A percentile compares a stretch with the other conserved stretches of the same genome.
phyloP scores from a whole-genome alignment of 1,140 invertebrate genomes.

The Plutomurus gul region DNA sequence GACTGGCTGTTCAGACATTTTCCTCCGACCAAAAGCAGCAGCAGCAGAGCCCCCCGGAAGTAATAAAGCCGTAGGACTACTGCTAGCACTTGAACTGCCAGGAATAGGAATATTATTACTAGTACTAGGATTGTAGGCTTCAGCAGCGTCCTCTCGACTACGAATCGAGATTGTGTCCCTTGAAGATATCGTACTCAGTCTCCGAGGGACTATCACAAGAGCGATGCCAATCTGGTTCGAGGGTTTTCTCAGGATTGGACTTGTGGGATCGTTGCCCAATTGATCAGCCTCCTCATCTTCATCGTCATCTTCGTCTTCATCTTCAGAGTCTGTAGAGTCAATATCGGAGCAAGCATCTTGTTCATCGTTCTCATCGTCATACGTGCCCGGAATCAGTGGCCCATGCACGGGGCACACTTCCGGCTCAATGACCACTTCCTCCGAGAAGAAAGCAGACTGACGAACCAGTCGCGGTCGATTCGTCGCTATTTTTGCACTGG shows the following conservation, averaged over 20 bases:
- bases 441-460: slow-evolving; percentile 52
- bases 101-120: slow-evolving; percentile 30
- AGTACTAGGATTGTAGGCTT: background rate
- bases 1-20: slow-evolving; percentile 50
- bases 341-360: slow-evolving; percentile 31
- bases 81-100: background rate
- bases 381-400: slow-evolving; percentile 45
- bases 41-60: background rate
- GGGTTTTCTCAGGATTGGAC: slow-evolving; percentile 48
- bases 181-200: slow-evolving; percentile 56
- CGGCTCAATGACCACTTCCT: slow-evolving; percentile 52
- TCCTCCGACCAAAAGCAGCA: slow-evolving; percentile 32
- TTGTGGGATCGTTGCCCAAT: slow-evolving; percentile 35
- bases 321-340: slow-evolving; percentile 41
- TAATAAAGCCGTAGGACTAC: slow-evolving; percentile 7
- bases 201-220: slow-evolving; percentile 52
- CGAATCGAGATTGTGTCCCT: slow-evolving; percentile 35
- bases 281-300: slow-evolving; percentile 49
- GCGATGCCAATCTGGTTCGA: slow-evolving; percentile 42
- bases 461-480: slow-evolving; percentile 50
- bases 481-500: slow-evolving; percentile 52
- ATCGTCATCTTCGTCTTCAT: slow-evolving; percentile 33
- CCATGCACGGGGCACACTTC: slow-evolving; percentile 52
- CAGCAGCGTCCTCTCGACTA: slow-evolving; percentile 28
- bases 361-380: slow-evolving; percentile 47